Base-by-base conservation (phyloP, 2,888 invertebrate species). In the Eristalinus sepulchralis region DNA sequence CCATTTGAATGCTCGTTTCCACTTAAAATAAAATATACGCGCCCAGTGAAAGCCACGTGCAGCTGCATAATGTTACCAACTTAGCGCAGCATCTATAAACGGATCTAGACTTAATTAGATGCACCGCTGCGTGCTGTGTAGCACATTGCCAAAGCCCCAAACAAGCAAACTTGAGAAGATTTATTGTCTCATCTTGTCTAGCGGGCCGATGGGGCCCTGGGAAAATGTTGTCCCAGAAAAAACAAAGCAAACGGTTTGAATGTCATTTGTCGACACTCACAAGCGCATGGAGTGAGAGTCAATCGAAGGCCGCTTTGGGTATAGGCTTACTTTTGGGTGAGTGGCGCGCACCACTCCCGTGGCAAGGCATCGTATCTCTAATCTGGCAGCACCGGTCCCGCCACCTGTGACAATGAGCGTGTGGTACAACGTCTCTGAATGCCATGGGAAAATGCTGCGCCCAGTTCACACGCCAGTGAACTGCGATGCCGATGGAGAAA, bases 221-320 rank as follows among this genome's bases (percentile, higher is more conserved):
- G 84, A 85, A 85, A 85, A 85, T 59, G 57, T 85, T 81, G 84
- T 13, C 84, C 84, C 68, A 81, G 59, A 85, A 85, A 77, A 36
- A 0, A n/a, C n/a, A n/a, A 6, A 17, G 2, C 2, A 27, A 6
- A 17, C 13, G 6, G 53, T 73, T 83, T 53, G 66, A 59, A 62
- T 68, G 27, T 68, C 55, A 72, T 68, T 39, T 60, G 66, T 47
- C 17, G 33, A 11, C 34, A 27, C 33, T 3, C 20, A 17, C 47
- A 63, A 13, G 66, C 27, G 8, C 34, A 64, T 20, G n/a, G 33
- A 17, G 24, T 6, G 9, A 71, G 80, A 85, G 76, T 67, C 76
- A 77, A 81, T 76, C 81, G 84, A 85, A 77, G 81, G 76, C 72
- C 81, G 68, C 72, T 68, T 73, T 64, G 73, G 72, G 20, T 27